A percentile compares a stretch with the other conserved stretches of the same genome.
These are phyloP conservation scores for Dinocampus coccinellae DNA, from an alignment of 2,888 invertebrate genomes.

Conservation along the genomic window DNA sequence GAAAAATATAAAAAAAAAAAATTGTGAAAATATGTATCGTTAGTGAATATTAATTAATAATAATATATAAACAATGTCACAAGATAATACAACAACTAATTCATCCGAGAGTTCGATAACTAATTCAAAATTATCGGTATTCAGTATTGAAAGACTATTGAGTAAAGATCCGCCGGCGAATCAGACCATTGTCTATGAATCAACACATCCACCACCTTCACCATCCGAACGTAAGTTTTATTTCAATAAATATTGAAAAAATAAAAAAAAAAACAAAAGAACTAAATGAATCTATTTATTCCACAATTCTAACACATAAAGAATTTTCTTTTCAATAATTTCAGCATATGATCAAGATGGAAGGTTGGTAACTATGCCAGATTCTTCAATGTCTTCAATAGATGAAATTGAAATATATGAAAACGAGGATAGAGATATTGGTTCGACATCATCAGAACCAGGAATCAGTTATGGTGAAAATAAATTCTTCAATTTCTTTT, in stretches of 20 bases:
- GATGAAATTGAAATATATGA: constrained; percentile 58
- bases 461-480: constrained; percentile 61
- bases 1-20: neutral
- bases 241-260: neutral
- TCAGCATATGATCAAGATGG: constrained; percentile 54
- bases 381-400: constrained; percentile 59
- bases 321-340: neutral
- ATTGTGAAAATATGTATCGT: neutral
- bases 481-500: neutral
- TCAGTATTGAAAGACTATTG: constrained; percentile 63
- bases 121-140: constrained; percentile 54
- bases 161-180: constrained; percentile 46
- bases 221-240: constrained; percentile 50
- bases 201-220: constrained; percentile 32
- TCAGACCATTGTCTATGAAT: constrained; percentile 33
- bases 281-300: neutral
- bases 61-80: constrained; percentile 47
- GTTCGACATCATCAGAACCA: constrained; percentile 61
- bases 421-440: constrained; percentile 58
- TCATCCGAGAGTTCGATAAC: constrained; percentile 42
- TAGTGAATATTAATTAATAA: neutral
- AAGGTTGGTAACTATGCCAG: constrained; percentile 55
- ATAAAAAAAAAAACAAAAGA: neutral
- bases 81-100: constrained; percentile 39
- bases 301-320: neutral